phyloP scores from a whole-genome alignment of 2,797 vertebrate genomes.

The Myiotriccus ornatus region DNA sequence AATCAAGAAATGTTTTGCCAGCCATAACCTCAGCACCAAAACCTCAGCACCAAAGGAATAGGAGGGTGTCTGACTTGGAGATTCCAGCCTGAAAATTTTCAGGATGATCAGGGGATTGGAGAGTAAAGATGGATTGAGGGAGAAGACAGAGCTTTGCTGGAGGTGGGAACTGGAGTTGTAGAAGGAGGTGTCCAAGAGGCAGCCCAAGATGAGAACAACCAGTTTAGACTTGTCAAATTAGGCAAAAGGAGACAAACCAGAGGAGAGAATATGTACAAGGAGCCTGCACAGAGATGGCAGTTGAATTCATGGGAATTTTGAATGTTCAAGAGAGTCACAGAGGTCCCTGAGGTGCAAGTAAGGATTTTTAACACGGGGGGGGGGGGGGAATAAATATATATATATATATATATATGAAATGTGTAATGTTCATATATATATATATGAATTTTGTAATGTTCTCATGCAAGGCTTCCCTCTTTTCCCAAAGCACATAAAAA shows the following conservation, averaged over 20 bases:
- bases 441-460: not conserved
- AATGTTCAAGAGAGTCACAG: not conserved
- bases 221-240: not conserved
- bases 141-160: not conserved
- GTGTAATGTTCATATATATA: no score
- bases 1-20: not conserved
- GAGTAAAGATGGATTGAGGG: not conserved
- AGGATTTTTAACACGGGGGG: not conserved
- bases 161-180: fast-evolving
- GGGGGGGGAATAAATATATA: no score
- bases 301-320: not conserved
- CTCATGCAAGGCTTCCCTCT: not conserved
- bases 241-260: not conserved
- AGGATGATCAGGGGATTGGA: fast-evolving
- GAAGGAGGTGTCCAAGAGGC: not conserved
- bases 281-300: not conserved
- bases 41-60: not conserved
- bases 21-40: not conserved
- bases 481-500: not conserved
- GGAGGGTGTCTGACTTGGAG: not conserved
- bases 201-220: not conserved
- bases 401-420: no score
- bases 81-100: not conserved
- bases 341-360: not conserved
- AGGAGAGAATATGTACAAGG: not conserved